Percentiles rank a stretch among this genome's conserved stretches.
These are phyloP conservation scores for Lerista edwardsae DNA, from an alignment of 2,797 vertebrate genomes.

Conservation along the genomic window DNA sequence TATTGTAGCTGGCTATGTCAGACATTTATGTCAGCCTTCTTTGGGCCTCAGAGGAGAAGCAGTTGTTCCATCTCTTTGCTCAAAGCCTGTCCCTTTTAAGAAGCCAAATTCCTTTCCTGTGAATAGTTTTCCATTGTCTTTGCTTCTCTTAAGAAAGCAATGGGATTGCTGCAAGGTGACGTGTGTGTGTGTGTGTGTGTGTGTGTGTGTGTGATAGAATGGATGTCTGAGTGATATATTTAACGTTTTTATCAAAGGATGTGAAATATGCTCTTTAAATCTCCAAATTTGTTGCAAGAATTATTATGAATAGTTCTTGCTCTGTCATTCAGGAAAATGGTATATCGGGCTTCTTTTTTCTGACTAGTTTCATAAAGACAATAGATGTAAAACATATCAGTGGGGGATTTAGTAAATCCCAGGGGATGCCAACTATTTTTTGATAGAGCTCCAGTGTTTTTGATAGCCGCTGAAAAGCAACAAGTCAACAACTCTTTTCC, in stretches of 20 bases:
- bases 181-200: too few relatives aligned
- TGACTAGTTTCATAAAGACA: background rate
- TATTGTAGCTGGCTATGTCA: background rate
- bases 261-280: background rate
- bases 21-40: background rate
- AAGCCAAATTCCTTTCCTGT: background rate
- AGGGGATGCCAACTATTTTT: constrained; percentile 11
- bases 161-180: background rate
- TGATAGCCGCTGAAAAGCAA: background rate
- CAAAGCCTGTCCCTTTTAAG: background rate
- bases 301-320: constrained; percentile 18
- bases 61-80: background rate
- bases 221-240: background rate
- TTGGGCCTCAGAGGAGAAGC: constrained; percentile 12
- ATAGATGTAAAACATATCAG: background rate
- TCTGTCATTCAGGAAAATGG: background rate
- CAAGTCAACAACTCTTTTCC: background rate
- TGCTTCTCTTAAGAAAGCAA: constrained; percentile 8
- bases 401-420: background rate
- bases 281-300: background rate
- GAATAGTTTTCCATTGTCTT: constrained; percentile 1
- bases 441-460: background rate
- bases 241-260: background rate
- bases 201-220: too few relatives aligned
- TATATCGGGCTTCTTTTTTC: background rate